Conservation (phyloP, 2,888 invertebrate species). For the Octonoba sinensis region DNA sequence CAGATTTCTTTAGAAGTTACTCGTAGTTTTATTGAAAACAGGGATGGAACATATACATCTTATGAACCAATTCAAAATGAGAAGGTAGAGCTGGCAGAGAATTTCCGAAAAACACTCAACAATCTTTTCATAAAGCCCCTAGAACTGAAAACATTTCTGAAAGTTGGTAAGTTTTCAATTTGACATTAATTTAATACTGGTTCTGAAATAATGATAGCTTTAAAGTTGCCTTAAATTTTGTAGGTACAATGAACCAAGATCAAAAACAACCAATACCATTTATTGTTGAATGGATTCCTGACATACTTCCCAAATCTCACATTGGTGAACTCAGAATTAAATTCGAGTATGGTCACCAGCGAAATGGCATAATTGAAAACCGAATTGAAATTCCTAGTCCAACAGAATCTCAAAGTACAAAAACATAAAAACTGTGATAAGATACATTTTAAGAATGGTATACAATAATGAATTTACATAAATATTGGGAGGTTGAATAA, state of each 20-base stretch:
- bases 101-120: slow-evolving; percentile 68
- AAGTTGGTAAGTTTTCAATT: slow-evolving; percentile 75
- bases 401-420: not conserved
- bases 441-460: not conserved
- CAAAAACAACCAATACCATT: slow-evolving; percentile 78
- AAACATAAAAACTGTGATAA: not conserved
- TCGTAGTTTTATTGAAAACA: slow-evolving; percentile 77
- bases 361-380: slow-evolving; percentile 72
- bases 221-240: slow-evolving; percentile 52
- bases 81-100: slow-evolving; percentile 68
- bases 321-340: slow-evolving; percentile 81
- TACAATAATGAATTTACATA: not conserved
- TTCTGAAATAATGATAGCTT: not conserved
- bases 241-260: slow-evolving; percentile 74
- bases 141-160: slow-evolving; percentile 77
- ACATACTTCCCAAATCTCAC: slow-evolving; percentile 78
- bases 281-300: slow-evolving; percentile 83
- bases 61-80: slow-evolving; percentile 69
- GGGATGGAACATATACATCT: slow-evolving; percentile 76
- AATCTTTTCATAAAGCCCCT: slow-evolving; percentile 74
- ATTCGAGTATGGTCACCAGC: slow-evolving; percentile 80
- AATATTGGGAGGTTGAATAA: too few species aligned
- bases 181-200: not conserved
- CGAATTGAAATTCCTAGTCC: not conserved
- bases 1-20: slow-evolving; percentile 75